Evolutionary conservation across 2,888 invertebrate genomes (phyloP).

Genomic region (Leptopilina drosophilae): DNA sequence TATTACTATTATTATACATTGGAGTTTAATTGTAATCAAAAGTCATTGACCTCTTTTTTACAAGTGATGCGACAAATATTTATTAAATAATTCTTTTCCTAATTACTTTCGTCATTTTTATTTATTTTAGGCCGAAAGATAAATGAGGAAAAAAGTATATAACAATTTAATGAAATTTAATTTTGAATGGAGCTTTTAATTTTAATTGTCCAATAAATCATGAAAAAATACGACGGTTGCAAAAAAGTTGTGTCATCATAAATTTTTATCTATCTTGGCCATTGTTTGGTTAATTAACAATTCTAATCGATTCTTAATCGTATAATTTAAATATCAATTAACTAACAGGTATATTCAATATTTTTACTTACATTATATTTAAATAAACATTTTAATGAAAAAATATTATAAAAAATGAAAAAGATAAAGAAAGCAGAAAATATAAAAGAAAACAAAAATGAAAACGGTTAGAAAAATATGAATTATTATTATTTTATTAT

Average conservation of each 20-base stretch:
- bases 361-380: too few relatives aligned
- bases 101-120: neutral
- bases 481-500: too few relatives aligned
- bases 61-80: neutral
- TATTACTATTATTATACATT: neutral
- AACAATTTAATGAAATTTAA: neutral
- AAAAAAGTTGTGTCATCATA: constrained; percentile 14
- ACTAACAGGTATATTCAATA: too few relatives aligned
- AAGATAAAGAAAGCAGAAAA: too few relatives aligned
- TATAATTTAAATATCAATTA: too few relatives aligned
- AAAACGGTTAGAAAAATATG: too few relatives aligned
- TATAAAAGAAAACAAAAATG: too few relatives aligned
- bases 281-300: constrained; percentile 2
- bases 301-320: neutral
- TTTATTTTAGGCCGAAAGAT: neutral
- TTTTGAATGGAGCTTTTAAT: neutral
- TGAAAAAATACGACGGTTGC: neutral
- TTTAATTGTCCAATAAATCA: neutral
- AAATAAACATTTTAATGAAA: too few relatives aligned
- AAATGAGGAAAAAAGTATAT: neutral
- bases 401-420: too few relatives aligned
- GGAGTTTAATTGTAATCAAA: neutral
- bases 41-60: constrained; percentile 5
- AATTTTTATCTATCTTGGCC: neutral
- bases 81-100: neutral